These are phyloP conservation scores for Zonotrichia leucophrys DNA, from an alignment of 2,113 vertebrate genomes.

Conservation along the genomic window DNA sequence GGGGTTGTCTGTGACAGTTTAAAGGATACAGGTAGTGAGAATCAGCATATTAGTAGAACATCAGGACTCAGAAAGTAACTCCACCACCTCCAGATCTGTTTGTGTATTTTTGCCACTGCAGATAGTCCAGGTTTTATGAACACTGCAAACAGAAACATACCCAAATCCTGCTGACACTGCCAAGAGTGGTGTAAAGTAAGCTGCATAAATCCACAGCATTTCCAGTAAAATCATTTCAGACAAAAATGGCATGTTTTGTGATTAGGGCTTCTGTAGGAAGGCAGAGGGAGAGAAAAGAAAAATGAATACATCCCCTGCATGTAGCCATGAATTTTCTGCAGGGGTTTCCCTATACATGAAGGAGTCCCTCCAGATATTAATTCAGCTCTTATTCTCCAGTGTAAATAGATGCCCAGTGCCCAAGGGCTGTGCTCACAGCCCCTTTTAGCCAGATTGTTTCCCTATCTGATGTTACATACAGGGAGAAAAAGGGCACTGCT, in stretches of 20 bases:
- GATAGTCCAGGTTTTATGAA: not conserved
- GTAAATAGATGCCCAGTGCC: fast-evolving
- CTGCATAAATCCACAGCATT: not conserved
- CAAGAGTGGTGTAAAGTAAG: not conserved
- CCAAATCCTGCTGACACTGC: not conserved
- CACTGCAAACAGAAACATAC: not conserved
- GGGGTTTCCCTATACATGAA: not conserved
- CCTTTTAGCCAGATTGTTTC: not conserved
- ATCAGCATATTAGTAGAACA: not conserved
- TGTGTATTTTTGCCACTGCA: not conserved
- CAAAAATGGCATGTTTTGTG: not conserved
- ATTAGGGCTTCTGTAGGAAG: not conserved
- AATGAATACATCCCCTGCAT: not conserved
- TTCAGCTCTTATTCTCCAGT: not conserved
- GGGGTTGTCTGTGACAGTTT: not conserved
- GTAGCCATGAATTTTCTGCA: not conserved
- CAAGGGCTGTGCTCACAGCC: not conserved
- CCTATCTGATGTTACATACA: not conserved
- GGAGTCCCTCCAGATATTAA: not conserved
- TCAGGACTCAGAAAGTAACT: not conserved
- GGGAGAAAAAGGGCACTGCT: not conserved
- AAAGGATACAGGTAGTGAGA: not conserved
- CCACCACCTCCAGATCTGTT: not conserved
- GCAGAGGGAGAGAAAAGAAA: not conserved
- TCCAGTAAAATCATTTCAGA: not conserved